These are phyloP conservation scores for Harpegnathos saltator DNA, from an alignment of 1,140 invertebrate species.

Conservation along the genomic window DNA sequence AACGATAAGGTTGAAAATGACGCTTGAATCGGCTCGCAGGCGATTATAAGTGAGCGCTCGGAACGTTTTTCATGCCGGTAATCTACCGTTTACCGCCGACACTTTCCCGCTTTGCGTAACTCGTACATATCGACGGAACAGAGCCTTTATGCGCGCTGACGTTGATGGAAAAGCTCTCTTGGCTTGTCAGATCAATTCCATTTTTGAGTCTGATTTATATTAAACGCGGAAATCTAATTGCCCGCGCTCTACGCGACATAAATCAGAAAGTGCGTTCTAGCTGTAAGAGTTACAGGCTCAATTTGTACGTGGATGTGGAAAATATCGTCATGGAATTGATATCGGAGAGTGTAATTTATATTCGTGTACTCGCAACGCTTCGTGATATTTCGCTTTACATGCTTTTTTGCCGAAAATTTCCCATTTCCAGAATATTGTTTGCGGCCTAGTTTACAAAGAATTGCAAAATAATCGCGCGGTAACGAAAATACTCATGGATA, in stretches of 20 bases:
- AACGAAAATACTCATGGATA: background rate
- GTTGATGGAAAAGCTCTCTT: constrained; percentile 49
- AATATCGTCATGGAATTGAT: constrained; percentile 41
- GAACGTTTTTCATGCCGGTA: constrained; percentile 15
- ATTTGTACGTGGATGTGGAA: constrained; percentile 6
- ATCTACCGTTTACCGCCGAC: constrained; percentile 20
- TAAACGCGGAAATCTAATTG: constrained; percentile 36
- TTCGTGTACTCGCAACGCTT: background rate
- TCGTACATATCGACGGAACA: constrained; percentile 26
- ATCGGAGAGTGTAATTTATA: constrained; percentile 49
- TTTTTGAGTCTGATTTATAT: constrained; percentile 60
- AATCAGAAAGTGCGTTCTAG: constrained; percentile 38
- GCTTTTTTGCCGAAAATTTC: background rate
- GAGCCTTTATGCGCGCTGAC: constrained; percentile 31
- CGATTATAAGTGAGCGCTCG: constrained; percentile 1
- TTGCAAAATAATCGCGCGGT: constrained; percentile 14
- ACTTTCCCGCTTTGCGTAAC: background rate
- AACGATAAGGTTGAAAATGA: constrained; percentile 19
- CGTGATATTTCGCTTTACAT: background rate
- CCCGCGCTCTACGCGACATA: constrained; percentile 24
- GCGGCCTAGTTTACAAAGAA: constrained; percentile 17
- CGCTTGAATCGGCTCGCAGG: background rate
- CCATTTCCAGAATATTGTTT: background rate
- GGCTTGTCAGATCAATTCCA: constrained; percentile 31
- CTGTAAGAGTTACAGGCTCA: constrained; percentile 41